Percentiles rank a stretch among this genome's conserved stretches.
phyloP scores from a whole-genome alignment of 2,888 invertebrate species.

The Pediacus dermestoides region DNA sequence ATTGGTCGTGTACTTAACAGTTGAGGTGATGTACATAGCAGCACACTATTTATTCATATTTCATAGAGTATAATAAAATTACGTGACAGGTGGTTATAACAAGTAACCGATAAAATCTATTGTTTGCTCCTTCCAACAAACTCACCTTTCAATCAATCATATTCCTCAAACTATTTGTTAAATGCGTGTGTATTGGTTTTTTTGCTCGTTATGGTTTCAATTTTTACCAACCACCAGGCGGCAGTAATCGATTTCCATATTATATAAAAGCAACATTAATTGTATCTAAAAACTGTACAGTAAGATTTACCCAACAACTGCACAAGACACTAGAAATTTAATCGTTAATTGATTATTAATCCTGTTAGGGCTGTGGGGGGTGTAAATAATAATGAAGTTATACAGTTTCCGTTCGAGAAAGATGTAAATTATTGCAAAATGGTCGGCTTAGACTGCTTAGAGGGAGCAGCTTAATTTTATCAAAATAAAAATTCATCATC shows the following conservation, averaged over 20 bases:
- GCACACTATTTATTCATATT: slow-evolving; percentile 4
- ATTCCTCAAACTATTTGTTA: slow-evolving; percentile 13
- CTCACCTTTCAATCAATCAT: slow-evolving; percentile 16
- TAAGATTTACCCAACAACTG: too few relatives aligned
- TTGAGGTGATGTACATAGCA: too few relatives aligned
- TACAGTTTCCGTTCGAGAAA: slow-evolving; percentile 22
- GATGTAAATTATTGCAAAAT: too few relatives aligned
- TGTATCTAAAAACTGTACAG: too few relatives aligned
- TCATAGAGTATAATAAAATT: slow-evolving; percentile 10
- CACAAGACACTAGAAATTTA: slow-evolving; percentile 10
- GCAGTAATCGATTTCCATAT: too few relatives aligned
- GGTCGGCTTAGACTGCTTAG: slow-evolving; percentile 18
- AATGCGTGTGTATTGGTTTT: slow-evolving; percentile 12
- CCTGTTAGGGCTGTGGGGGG: slow-evolving; percentile 13
- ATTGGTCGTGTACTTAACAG: slow-evolving; percentile 3
- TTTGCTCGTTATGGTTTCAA: slow-evolving; percentile 13
- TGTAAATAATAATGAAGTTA: slow-evolving; percentile 24
- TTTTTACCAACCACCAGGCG: too few relatives aligned
- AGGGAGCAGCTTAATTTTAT: slow-evolving; percentile 14
- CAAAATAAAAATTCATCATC: slow-evolving; percentile 30
- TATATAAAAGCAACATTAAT: too few relatives aligned
- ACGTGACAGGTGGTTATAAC: slow-evolving; percentile 12
- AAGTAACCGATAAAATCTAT: slow-evolving; percentile 16
- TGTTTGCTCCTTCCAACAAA: slow-evolving; percentile 12
- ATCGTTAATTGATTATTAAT: too few relatives aligned